Base-by-base conservation (phyloP, 2,888 invertebrate species). In the Ethmia dodecea region DNA sequence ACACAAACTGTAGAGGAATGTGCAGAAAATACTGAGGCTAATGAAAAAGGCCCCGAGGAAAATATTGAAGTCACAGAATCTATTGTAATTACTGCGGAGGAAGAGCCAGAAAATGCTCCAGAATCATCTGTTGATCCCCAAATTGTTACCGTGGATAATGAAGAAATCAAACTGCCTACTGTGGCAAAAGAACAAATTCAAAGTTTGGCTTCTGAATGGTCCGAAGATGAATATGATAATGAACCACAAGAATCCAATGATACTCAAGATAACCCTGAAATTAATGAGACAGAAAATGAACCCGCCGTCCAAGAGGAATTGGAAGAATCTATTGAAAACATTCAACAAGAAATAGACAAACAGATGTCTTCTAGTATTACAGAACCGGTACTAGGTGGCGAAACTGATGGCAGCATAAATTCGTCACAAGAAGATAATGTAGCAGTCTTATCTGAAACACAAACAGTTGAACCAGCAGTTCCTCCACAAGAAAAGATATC, bases 271-370 rank as follows among this genome's bases (percentile, higher is more conserved):
- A 11, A 31, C 16, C 28, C 15, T 15, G 31, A 28, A n/a, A 35
- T 42, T 32, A 33, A 31, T 25, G 35, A 39, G 9, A 10, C 37
- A 15, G 27, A 38, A 28, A 37, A 46, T 24, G 28, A 33, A n/a
- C 49, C 56, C 42, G 40, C 46, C 15, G 16, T 13, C 13, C 34
- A 47, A 26, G 38, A 43, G 11, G 70, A 73, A 42, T 22, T 75
- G 29, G 83, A 83, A 58, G 84, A 84, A 59, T 74, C 84, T 10
- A 76, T 86, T 43, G 84, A 87, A 62, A 86, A 83, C 45, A 86
- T 86, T 43, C 74, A 80, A 55, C 67, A 79, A 37, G 81, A 84
- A 60, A 69, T 86, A 37, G 78, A 88, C 35, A 86, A 75, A 37
- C 73, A 77, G 46, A 47, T 65, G 10, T 8, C 35, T 34, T 29